phyloP scores from a whole-genome alignment of 2,888 invertebrate genomes.

The Chydorus sphaericus region DNA sequence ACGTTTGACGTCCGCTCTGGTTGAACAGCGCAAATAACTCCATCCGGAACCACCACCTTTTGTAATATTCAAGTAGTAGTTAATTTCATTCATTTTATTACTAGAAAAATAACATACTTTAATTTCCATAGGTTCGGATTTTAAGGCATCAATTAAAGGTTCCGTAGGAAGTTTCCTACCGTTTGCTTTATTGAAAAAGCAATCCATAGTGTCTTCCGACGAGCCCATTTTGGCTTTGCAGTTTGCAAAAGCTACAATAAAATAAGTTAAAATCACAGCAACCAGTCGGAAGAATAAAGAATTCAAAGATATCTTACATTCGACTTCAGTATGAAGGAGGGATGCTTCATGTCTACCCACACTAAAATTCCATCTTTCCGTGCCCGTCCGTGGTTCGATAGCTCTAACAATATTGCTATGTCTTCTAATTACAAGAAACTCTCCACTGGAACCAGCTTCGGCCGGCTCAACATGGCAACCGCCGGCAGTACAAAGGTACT shows the following conservation, averaged over 20 bases:
- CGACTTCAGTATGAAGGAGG: slow-evolving; percentile 21
- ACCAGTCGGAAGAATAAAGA: not conserved
- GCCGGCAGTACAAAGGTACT: slow-evolving; percentile 61
- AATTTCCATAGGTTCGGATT: not conserved
- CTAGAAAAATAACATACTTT: not conserved
- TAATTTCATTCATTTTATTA: too few species aligned
- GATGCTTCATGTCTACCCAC: slow-evolving; percentile 64
- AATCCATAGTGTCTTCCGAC: not conserved
- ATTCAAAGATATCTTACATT: not conserved
- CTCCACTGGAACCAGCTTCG: slow-evolving; percentile 33
- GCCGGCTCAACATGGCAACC: slow-evolving; percentile 54
- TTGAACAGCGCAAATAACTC: slow-evolving; percentile 20
- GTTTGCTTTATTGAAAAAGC: not conserved
- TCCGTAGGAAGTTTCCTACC: too few species aligned
- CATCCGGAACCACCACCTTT: slow-evolving; percentile 19
- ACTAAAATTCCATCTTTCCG: slow-evolving; percentile 91
- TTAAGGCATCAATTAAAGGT: not conserved
- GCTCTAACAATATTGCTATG: slow-evolving; percentile 79
- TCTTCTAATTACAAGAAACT: slow-evolving; percentile 59
- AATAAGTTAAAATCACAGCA: not conserved
- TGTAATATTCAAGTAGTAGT: not conserved
- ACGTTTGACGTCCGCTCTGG: not conserved
- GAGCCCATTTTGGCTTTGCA: not conserved
- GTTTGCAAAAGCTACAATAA: not conserved
- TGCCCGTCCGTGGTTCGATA: slow-evolving; percentile 68